These are phyloP conservation scores for Aleiodes sp. DNA, from an alignment of 1,140 invertebrate genomes.

Conservation along the genomic window DNA sequence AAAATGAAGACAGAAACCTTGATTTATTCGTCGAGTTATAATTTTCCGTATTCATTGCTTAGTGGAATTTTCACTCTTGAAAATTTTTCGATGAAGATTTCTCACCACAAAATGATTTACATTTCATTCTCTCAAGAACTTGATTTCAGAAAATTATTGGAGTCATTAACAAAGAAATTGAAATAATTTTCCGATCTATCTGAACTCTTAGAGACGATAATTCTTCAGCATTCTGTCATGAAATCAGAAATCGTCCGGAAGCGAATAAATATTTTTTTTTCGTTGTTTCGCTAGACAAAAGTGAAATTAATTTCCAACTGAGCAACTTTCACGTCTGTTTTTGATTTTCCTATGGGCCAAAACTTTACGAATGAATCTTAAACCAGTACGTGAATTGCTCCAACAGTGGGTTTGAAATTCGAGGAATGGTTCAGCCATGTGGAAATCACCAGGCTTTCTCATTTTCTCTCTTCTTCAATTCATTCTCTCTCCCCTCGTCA, in stretches of 20 bases:
- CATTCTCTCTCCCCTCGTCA: neutral
- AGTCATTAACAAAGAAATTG: too few relatives aligned
- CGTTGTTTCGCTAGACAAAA: neutral
- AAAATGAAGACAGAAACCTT: slow-evolving; percentile 8
- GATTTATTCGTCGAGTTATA: neutral
- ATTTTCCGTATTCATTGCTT: neutral
- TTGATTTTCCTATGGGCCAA: neutral
- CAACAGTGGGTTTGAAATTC: slow-evolving; percentile 7
- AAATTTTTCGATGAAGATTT: neutral
- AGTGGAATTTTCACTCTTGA: neutral
- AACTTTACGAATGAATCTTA: slow-evolving; percentile 9
- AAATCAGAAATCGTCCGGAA: neutral
- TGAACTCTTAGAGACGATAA: too few relatives aligned
- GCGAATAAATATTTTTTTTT: neutral
- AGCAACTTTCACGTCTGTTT: neutral
- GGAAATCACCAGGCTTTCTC: neutral
- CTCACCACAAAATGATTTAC: too few relatives aligned
- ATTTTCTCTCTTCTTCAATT: slow-evolving; percentile 11
- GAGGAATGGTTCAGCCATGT: neutral
- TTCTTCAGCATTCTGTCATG: too few relatives aligned
- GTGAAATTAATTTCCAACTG: neutral
- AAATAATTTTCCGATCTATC: too few relatives aligned
- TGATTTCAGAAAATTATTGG: too few relatives aligned
- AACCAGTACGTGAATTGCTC: slow-evolving; percentile 10
- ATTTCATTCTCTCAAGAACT: neutral